phyloP scores from a whole-genome alignment of 2,888 invertebrate species.

The Hecatera dysodea region DNA sequence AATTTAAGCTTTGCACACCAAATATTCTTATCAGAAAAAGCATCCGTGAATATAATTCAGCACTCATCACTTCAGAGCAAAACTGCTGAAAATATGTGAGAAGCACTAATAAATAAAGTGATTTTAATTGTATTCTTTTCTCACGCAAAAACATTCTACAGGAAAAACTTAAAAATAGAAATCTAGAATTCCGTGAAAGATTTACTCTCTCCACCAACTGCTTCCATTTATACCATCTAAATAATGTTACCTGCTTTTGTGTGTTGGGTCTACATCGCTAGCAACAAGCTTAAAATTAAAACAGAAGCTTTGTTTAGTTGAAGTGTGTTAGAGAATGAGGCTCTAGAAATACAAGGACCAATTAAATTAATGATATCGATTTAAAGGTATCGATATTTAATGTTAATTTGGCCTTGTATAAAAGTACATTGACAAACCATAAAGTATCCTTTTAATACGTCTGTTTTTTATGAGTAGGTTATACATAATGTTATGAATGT shows the following conservation, averaged over 20 bases:
- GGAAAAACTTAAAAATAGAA: neutral
- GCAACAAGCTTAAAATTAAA: neutral
- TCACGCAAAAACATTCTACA: neutral
- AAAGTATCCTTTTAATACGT: neutral
- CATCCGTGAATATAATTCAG: neutral
- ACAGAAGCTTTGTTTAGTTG: neutral
- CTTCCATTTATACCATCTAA: neutral
- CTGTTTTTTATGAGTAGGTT: neutral
- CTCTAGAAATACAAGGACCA: neutral
- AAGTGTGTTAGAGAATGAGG: neutral
- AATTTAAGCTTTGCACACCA: neutral
- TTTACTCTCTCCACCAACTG: neutral
- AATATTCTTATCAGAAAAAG: neutral
- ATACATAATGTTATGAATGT: slow-evolving; percentile 6
- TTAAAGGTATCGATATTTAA: neutral
- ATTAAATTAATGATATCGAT: neutral
- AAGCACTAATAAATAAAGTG: neutral
- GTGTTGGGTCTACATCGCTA: neutral
- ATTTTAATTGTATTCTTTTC: neutral
- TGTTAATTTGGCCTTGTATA: neutral
- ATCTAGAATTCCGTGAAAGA: neutral
- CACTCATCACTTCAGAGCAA: neutral
- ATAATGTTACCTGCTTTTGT: neutral
- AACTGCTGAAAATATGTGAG: neutral
- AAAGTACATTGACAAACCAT: neutral